These are phyloP conservation scores for Helicoverpa zea DNA, from an alignment of 1,140 invertebrate species.

Conservation along the genomic window DNA sequence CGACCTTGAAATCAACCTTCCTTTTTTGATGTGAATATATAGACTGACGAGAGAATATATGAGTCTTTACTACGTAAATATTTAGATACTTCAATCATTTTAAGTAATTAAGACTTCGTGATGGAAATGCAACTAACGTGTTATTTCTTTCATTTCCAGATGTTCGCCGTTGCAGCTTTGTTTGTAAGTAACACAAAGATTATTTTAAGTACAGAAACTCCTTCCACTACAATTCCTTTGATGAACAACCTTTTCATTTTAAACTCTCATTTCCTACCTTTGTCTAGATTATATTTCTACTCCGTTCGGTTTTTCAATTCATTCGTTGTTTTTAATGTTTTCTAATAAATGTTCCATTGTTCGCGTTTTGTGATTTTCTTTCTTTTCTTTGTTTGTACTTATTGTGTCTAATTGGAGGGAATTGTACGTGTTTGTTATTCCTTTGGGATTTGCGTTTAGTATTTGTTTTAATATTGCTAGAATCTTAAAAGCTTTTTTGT, in stretches of 20 bases:
- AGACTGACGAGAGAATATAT: too few species aligned
- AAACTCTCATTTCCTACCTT: conserved; percentile 35
- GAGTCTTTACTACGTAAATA: too few species aligned
- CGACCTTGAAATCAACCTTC: too few species aligned
- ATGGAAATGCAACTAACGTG: not conserved
- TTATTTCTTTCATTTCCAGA: conserved; percentile 22
- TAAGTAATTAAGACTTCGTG: too few species aligned
- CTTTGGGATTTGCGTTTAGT: conserved; percentile 3
- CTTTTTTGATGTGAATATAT: too few species aligned
- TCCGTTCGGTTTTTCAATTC: conserved; percentile 27
- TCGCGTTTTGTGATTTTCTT: conserved; percentile 27
- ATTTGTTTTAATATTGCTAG: not conserved
- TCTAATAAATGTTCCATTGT: conserved; percentile 44
- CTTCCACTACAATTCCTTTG: conserved; percentile 5
- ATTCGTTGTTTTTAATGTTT: conserved; percentile 37
- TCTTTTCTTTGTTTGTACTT: conserved; percentile 18
- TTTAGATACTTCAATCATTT: too few species aligned
- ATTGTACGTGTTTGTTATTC: conserved; percentile 23
- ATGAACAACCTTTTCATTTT: conserved; percentile 28
- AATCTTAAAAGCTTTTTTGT: not conserved
- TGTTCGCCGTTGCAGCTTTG: conserved; percentile 2
- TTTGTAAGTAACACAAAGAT: conserved; percentile 38
- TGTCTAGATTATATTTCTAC: conserved; percentile 23
- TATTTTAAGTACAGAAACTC: conserved; percentile 10
- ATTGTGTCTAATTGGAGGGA: conserved; percentile 13